phyloP scores from a whole-genome alignment of 2,888 invertebrate genomes.

The Pristionchus mayeri region DNA sequence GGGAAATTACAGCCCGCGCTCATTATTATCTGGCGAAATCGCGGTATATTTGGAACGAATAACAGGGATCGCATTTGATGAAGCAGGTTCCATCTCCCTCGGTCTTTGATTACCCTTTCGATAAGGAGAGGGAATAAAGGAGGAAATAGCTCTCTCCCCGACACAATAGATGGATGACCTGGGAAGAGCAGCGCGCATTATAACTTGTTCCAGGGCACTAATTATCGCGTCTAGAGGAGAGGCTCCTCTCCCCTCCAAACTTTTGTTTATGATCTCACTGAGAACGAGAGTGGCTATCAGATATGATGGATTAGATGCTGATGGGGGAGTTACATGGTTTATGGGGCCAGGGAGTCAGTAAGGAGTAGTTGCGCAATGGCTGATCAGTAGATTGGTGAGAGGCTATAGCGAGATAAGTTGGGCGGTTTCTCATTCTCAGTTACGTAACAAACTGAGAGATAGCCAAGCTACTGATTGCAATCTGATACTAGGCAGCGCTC shows the following conservation, averaged over 20 bases:
- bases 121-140: constrained; percentile 26
- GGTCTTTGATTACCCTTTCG: constrained; percentile 30
- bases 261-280: constrained; percentile 37
- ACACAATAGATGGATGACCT: constrained; percentile 32
- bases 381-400: background rate
- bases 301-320: constrained; percentile 24
- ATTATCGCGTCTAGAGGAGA: background rate
- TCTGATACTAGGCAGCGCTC: too few relatives aligned
- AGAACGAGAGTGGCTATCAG: constrained; percentile 20
- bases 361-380: background rate
- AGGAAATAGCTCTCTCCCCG: constrained; percentile 15
- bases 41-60: constrained; percentile 35
- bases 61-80: constrained; percentile 22
- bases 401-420: background rate
- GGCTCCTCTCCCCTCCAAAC: background rate
- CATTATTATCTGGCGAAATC: constrained; percentile 35
- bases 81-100: constrained; percentile 1
- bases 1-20: background rate
- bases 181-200: background rate
- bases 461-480: background rate
- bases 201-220: constrained; percentile 37
- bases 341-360: constrained; percentile 8
- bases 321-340: constrained; percentile 11
- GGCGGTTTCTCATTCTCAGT: background rate
- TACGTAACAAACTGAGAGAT: background rate